These are phyloP conservation scores for Phataginus tricuspis DNA, from an alignment of 2,797 vertebrate genomes.

Conservation along the genomic window DNA sequence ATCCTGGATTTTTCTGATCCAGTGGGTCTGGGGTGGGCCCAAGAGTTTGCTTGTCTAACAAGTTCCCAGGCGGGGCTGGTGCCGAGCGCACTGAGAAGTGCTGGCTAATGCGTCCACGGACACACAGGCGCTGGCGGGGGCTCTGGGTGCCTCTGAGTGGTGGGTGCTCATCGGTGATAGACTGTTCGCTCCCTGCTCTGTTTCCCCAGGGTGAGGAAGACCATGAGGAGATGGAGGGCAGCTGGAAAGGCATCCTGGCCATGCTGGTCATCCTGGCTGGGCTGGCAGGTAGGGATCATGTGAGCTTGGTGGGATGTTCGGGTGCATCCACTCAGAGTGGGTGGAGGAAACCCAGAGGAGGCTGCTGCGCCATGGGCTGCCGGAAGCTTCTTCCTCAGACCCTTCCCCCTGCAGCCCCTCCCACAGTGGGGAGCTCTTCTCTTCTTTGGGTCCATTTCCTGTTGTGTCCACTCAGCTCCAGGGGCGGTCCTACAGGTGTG, in stretches of 20 bases:
- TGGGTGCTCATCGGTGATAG: fast-evolving
- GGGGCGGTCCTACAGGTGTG: not conserved
- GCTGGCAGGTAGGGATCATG: conserved; percentile 37
- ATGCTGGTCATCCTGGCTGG: conserved; percentile 67
- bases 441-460: fast-evolving
- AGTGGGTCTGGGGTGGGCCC: not conserved
- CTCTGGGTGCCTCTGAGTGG: fast-evolving
- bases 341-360: not conserved
- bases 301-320: fast-evolving
- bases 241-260: conserved; percentile 54
- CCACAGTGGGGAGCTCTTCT: fast-evolving
- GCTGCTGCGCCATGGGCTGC: fast-evolving
- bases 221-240: conserved; percentile 81
- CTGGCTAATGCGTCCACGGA: fast-evolving
- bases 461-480: fast-evolving
- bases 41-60: not conserved
- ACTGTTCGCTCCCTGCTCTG: conserved; percentile 37
- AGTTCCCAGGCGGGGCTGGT: not conserved
- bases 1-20: fast-evolving
- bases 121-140: fast-evolving
- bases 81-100: fast-evolving
- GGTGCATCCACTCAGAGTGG: not conserved
- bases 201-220: conserved; percentile 67
- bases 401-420: fast-evolving
- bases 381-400: not conserved